A percentile compares a stretch with the other conserved stretches of the same genome.
These are phyloP conservation scores for Clepsis dumicolana DNA, from an alignment of 2,888 invertebrate genomes.

Conservation along the genomic window DNA sequence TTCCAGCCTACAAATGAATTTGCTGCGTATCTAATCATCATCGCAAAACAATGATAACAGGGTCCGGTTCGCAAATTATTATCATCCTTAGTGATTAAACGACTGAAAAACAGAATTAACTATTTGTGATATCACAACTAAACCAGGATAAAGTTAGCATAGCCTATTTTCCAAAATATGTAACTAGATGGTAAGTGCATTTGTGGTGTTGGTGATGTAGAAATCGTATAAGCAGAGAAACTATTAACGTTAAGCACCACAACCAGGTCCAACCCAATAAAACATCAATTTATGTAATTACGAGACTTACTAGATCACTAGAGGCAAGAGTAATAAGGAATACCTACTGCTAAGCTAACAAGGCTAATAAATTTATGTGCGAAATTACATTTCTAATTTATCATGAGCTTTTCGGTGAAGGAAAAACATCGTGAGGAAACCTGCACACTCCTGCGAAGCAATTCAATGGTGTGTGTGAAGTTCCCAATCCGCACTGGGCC, in stretches of 20 bases:
- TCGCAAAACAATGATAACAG: slow-evolving; percentile 13
- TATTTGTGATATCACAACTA: slow-evolving; percentile 1
- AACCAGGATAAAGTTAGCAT: background rate
- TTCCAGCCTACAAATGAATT: background rate
- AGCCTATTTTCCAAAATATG: background rate
- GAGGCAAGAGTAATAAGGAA: background rate
- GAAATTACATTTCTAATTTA: too few relatives aligned
- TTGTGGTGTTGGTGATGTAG: background rate
- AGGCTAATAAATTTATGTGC: too few relatives aligned
- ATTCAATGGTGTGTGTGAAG: too few relatives aligned
- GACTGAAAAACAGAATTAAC: slow-evolving; percentile 1
- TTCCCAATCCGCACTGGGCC: too few relatives aligned
- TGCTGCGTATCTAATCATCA: slow-evolving; percentile 19
- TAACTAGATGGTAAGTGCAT: background rate
- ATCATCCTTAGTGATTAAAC: slow-evolving; percentile 12
- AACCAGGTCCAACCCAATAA: background rate
- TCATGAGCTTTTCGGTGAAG: too few relatives aligned
- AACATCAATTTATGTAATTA: background rate
- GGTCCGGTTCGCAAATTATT: slow-evolving; percentile 25
- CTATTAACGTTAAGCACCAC: background rate
- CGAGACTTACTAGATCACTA: background rate
- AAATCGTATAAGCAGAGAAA: background rate
- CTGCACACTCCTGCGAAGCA: too few relatives aligned
- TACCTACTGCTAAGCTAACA: too few relatives aligned
- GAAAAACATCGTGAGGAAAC: too few relatives aligned